phyloP scores from a whole-genome alignment of 2,113 vertebrate genomes.

The Bostrychus sinensis region DNA sequence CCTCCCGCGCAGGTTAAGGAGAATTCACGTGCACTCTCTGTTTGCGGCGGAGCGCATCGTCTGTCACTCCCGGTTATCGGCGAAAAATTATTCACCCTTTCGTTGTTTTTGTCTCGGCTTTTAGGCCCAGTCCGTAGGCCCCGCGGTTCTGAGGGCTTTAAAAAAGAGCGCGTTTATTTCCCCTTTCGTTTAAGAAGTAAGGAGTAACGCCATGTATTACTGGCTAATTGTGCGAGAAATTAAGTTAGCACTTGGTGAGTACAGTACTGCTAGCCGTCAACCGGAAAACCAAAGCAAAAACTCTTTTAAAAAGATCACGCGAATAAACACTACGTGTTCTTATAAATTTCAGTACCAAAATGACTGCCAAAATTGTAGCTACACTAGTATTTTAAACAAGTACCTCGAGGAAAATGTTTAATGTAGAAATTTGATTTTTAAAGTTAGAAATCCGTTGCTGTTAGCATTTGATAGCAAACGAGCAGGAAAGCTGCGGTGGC shows the following conservation, averaged over 20 bases:
- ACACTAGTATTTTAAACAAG: background rate
- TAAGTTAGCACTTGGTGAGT: background rate
- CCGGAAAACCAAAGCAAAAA: background rate
- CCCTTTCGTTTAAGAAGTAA: background rate
- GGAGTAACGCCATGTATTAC: background rate
- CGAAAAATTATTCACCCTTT: constrained; percentile 44
- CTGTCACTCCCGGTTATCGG: background rate
- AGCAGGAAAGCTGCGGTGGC: background rate
- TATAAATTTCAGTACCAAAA: background rate
- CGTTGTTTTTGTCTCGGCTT: constrained; percentile 17
- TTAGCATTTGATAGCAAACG: background rate
- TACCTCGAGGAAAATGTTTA: no score
- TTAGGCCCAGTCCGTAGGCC: constrained; percentile 29
- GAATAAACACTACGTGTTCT: background rate
- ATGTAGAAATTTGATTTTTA: no score
- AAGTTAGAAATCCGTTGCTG: background rate
- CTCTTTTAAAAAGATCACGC: background rate
- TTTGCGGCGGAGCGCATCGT: accelerated
- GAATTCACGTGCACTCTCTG: constrained; percentile 38
- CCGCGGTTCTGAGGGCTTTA: background rate
- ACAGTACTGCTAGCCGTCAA: background rate
- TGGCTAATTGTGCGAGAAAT: background rate
- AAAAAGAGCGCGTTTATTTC: background rate
- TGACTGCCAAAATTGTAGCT: background rate
- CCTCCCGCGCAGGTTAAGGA: background rate